A percentile compares a stretch with the other conserved stretches of the same genome.
phyloP scores from a whole-genome alignment of 2,797 vertebrate species.

The Falco columbarius region DNA sequence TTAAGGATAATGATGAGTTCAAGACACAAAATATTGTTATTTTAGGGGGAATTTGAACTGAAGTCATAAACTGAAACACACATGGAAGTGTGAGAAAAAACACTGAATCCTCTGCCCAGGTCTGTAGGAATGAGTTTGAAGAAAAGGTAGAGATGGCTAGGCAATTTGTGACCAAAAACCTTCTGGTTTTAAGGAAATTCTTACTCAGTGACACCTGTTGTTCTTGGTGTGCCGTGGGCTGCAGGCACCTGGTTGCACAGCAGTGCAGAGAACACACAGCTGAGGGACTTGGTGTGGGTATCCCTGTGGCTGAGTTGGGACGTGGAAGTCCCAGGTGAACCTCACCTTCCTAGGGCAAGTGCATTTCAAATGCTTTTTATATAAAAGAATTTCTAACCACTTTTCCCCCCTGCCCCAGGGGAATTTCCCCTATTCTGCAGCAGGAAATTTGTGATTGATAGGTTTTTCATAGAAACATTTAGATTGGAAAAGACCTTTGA shows the following conservation, averaged over 20 bases:
- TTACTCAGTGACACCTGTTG: not conserved
- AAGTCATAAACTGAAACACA: not conserved
- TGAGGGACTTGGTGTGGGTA: not conserved
- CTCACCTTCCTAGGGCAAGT: not conserved
- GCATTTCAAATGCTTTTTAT: not conserved
- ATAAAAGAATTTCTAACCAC: not conserved
- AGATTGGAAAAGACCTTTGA: no score
- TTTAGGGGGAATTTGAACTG: not conserved
- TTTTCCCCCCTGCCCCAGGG: not conserved
- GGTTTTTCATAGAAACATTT: not conserved
- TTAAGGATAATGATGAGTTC: not conserved
- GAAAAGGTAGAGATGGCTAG: not conserved
- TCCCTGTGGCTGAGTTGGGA: not conserved
- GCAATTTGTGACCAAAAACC: not conserved
- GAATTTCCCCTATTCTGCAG: not conserved
- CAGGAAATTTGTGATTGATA: not conserved
- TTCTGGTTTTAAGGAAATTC: not conserved
- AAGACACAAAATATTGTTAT: constrained; percentile 1
- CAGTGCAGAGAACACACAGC: not conserved
- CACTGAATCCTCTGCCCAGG: not conserved
- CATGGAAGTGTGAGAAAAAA: not conserved
- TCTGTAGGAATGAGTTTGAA: not conserved
- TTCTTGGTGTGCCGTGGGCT: rapidly evolving
- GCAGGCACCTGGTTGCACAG: rapidly evolving
- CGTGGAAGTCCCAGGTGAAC: not conserved